Conservation (phyloP, 2,797 vertebrate genomes). For the Hoplostethus mediterraneus region DNA sequence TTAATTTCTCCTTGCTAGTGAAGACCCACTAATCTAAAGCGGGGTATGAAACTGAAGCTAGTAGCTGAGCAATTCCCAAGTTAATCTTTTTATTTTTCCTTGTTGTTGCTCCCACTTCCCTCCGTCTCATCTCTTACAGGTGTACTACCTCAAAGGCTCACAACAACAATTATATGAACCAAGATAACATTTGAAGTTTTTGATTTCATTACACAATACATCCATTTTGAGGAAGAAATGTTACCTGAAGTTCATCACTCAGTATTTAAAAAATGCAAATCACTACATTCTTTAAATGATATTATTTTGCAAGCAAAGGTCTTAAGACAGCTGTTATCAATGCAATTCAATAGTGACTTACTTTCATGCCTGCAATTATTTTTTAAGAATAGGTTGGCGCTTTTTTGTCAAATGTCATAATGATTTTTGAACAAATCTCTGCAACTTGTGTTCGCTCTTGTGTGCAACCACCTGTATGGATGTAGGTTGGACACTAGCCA, state of each 20-base stretch:
- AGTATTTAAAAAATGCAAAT: not conserved
- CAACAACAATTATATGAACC: slow-evolving; percentile 18
- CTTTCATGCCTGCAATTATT: slow-evolving; percentile 30
- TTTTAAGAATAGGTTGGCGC: slow-evolving; percentile 10
- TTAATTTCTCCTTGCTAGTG: slow-evolving; percentile 46
- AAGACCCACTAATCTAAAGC: slow-evolving; percentile 34
- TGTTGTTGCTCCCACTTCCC: slow-evolving; percentile 27
- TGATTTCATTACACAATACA: slow-evolving; percentile 35
- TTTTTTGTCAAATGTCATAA: not conserved
- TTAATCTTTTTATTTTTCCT: slow-evolving; percentile 25
- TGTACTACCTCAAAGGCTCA: slow-evolving; percentile 79
- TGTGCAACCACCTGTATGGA: slow-evolving; percentile 32
- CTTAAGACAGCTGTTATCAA: not conserved
- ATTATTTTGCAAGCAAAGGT: not conserved
- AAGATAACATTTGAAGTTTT: slow-evolving; percentile 23
- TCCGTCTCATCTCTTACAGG: slow-evolving; percentile 49
- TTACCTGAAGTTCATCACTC: slow-evolving; percentile 17
- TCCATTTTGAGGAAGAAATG: slow-evolving; percentile 20
- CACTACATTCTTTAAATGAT: no score
- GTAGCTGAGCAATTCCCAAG: slow-evolving; percentile 14
- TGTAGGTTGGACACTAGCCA: slow-evolving; percentile 21
- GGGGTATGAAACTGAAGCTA: slow-evolving; percentile 18
- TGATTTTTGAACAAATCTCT: slow-evolving; percentile 6
- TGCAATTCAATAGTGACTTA: slow-evolving; percentile 28
- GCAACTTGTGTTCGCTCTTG: slow-evolving; percentile 1